Evolutionary conservation across 2,113 vertebrate species (phyloP), one percentile per base, ranked within the genome.

Genomic region (Calcarius ornatus): DNA sequence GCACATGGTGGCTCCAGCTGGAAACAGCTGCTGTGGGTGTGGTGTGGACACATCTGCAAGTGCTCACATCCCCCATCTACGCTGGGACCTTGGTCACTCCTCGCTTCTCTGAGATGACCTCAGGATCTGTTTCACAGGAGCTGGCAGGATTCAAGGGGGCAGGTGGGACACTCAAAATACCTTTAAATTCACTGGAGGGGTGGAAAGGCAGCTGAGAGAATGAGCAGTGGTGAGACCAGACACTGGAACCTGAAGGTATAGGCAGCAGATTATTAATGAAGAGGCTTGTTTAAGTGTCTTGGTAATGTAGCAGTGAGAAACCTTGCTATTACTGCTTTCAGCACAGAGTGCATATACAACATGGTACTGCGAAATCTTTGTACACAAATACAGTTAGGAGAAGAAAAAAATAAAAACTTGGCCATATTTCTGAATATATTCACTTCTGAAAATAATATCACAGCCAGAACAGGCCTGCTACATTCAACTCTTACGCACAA

Each of bases 381-480:
- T 59, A 86, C 48, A 71, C 37, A 83, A 86, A 78, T 60, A 75
- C 40, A 70, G 53, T 87, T 57, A 66, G 43, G 28, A 78, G 30
- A 71, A 72, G n/a, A 70, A 77, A 80, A 59, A 86, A 80, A 70
- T 6, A 22, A 80, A 86, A 86, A 56, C 24, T 75, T 70, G 60
- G 68, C 40, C 15, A 3, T 88, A 48, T 75, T 92, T 95, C 82
- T 81, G 72, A 88, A 83, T 71, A 86, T 54, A 38, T 10, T 61
- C 33, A 73, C 59, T 66, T 78, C 0, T 14, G 65, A 30, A 86
- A 92, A 85, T 60, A 68, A 53, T 68, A 63, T 81, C 70, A 57
- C 37, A 93, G 47, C 47, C 37, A 63, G 83, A 95, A 89, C 31
- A 89, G 72, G 43, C 48, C 65, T 95, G 69, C 71, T 81, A 38